A percentile compares a stretch with the other conserved stretches of the same genome.
These are phyloP conservation scores for Nezara viridula DNA, from an alignment of 2,888 invertebrate species.

Conservation along the genomic window DNA sequence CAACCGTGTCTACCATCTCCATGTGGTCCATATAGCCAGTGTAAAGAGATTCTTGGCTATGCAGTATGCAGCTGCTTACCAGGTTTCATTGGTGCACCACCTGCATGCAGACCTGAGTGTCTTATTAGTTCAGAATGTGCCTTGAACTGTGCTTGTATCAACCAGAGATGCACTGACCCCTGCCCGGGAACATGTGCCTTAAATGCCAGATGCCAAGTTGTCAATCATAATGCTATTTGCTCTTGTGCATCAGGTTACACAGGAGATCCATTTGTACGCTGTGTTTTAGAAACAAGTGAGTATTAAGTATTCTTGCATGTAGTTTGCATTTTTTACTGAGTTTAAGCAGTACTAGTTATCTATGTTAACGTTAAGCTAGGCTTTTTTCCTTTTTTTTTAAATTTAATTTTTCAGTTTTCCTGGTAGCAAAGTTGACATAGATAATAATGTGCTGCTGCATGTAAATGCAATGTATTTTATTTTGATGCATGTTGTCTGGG, in stretches of 20 bases:
- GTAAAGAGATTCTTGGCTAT: constrained; percentile 75
- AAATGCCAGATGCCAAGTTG: constrained; percentile 79
- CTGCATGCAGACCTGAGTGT: constrained; percentile 85
- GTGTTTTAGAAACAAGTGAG: constrained; percentile 69
- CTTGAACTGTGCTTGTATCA: constrained; percentile 79
- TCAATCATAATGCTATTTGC: constrained; percentile 84
- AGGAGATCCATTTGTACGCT: constrained; percentile 84
- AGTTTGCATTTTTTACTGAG: constrained; percentile 30
- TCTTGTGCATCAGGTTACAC: constrained; percentile 77
- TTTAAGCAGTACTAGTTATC: constrained; percentile 22
- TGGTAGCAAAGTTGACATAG: background rate
- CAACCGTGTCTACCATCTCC: constrained; percentile 70
- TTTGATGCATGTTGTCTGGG: constrained; percentile 63
- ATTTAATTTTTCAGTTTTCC: background rate
- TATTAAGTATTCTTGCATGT: constrained; percentile 56
- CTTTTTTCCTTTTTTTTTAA: background rate
- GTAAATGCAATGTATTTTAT: constrained; percentile 53
- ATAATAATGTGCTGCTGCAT: constrained; percentile 53
- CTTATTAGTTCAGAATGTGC: constrained; percentile 82
- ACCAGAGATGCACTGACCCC: constrained; percentile 82
- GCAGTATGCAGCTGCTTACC: constrained; percentile 82
- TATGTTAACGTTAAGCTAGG: background rate
- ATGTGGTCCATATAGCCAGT: constrained; percentile 84
- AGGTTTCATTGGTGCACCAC: constrained; percentile 80
- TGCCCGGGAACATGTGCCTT: constrained; percentile 82